Conservation (phyloP, 2,888 invertebrate species). For the Drosophila buzzatii region DNA sequence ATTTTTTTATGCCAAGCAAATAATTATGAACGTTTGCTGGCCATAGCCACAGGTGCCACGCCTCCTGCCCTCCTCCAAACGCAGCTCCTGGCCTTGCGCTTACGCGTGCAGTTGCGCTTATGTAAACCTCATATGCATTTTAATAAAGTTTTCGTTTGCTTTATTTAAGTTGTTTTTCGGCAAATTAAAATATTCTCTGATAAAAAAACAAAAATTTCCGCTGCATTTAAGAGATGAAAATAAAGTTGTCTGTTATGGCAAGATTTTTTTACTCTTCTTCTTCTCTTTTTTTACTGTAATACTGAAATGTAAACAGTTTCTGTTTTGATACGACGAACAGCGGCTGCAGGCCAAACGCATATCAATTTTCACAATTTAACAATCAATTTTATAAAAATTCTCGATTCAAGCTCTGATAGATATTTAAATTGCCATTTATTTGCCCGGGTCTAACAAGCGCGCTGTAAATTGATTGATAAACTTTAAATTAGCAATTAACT, state of each 20-base stretch:
- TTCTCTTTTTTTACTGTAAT: conserved; percentile 3
- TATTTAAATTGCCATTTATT: conserved; percentile 42
- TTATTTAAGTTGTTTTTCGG: conserved; percentile 58
- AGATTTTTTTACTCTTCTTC: not conserved
- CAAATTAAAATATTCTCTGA: conserved; percentile 26
- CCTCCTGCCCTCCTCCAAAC: not conserved
- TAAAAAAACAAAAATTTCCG: not conserved
- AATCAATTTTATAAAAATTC: conserved; percentile 32
- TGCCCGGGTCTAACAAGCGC: conserved; percentile 17
- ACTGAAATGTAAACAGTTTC: conserved; percentile 17
- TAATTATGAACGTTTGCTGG: conserved; percentile 56
- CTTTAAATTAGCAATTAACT: conserved; percentile 16
- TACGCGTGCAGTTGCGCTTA: conserved; percentile 26
- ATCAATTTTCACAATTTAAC: conserved; percentile 41
- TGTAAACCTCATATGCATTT: conserved; percentile 57
- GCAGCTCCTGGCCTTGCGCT: not conserved
- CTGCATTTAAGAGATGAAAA: conserved; percentile 21
- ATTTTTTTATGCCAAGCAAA: conserved; percentile 47
- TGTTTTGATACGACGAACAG: conserved; percentile 1
- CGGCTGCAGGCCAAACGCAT: conserved; percentile 14
- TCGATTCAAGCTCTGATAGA: conserved; percentile 6
- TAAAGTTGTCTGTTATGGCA: conserved; percentile 11
- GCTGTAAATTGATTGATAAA: conserved; percentile 13
- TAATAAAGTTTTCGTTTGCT: conserved; percentile 58
- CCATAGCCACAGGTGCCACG: conserved; percentile 21